Evolutionary conservation across 2,797 vertebrate genomes (phyloP).

Genomic region (Cuniculus paca): DNA sequence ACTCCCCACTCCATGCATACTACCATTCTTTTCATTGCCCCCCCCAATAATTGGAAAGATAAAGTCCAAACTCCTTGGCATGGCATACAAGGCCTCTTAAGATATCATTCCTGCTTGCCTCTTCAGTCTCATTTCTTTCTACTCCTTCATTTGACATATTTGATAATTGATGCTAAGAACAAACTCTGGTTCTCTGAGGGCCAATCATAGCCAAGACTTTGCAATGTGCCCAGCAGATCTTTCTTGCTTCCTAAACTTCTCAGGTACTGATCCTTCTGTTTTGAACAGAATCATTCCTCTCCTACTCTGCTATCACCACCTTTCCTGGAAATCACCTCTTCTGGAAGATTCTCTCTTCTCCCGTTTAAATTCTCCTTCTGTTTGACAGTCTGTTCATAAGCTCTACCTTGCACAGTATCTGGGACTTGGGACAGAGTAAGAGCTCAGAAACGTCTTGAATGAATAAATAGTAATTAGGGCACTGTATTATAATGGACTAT

Average conservation of each 20-base stretch:
- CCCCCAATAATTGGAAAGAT: neutral
- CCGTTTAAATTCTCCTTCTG: neutral
- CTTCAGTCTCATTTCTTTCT: neutral
- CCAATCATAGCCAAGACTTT: neutral
- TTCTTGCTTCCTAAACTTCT: neutral
- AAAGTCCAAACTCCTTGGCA: neutral
- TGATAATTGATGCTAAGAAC: neutral
- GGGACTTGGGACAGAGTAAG: neutral
- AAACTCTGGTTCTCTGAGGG: neutral
- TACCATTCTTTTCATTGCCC: neutral
- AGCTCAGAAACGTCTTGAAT: neutral
- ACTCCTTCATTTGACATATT: neutral
- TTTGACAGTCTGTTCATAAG: neutral
- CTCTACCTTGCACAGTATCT: neutral
- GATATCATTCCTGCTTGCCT: neutral
- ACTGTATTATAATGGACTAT: neutral
- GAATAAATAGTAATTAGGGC: conserved; percentile 19
- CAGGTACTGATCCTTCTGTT: neutral
- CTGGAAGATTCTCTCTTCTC: neutral
- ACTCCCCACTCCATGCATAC: neutral
- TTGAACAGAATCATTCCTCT: neutral
- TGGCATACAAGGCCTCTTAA: neutral
- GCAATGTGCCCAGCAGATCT: neutral
- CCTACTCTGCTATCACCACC: neutral
- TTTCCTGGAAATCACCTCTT: neutral